Evolutionary conservation across 2,888 invertebrate species (phyloP).

Genomic region (Protophormia terraenovae): DNA sequence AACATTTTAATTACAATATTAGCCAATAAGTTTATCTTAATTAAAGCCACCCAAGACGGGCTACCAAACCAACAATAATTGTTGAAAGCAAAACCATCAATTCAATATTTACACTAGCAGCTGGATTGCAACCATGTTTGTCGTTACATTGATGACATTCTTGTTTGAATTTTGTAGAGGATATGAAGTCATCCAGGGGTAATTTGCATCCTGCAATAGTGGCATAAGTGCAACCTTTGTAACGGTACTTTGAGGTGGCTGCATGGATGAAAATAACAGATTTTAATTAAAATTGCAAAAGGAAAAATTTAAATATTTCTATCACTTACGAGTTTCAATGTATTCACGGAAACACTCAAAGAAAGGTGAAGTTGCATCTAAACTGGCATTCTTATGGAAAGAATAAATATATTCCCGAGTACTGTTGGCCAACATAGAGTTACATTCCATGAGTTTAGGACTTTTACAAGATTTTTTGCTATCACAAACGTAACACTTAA

Average conservation of each 20-base stretch:
- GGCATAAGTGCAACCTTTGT: neutral
- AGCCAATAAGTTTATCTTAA: no score
- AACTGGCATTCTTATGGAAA: slow-evolving; percentile 61
- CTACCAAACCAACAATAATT: slow-evolving; percentile 18
- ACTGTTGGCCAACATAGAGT: slow-evolving; percentile 54
- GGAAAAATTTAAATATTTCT: no score
- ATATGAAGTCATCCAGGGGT: slow-evolving; percentile 27
- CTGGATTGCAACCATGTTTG: slow-evolving; percentile 69
- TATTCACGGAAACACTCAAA: slow-evolving; percentile 64
- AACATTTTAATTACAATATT: no score
- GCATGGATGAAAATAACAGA: no score
- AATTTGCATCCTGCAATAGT: slow-evolving; percentile 39
- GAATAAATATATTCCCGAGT: slow-evolving; percentile 63
- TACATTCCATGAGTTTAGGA: slow-evolving; percentile 70
- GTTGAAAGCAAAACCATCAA: slow-evolving; percentile 6
- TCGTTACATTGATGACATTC: slow-evolving; percentile 61
- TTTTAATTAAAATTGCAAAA: no score
- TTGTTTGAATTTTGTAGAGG: neutral
- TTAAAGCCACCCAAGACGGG: slow-evolving; percentile 40
- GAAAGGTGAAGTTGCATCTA: slow-evolving; percentile 40
- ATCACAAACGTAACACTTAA: slow-evolving; percentile 67
- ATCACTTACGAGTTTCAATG: slow-evolving; percentile 66
- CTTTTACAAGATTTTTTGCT: slow-evolving; percentile 61
- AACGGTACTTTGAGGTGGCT: neutral
- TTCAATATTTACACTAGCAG: slow-evolving; percentile 58